Base-by-base conservation (phyloP, 2,797 vertebrate species). In the Anableps anableps region DNA sequence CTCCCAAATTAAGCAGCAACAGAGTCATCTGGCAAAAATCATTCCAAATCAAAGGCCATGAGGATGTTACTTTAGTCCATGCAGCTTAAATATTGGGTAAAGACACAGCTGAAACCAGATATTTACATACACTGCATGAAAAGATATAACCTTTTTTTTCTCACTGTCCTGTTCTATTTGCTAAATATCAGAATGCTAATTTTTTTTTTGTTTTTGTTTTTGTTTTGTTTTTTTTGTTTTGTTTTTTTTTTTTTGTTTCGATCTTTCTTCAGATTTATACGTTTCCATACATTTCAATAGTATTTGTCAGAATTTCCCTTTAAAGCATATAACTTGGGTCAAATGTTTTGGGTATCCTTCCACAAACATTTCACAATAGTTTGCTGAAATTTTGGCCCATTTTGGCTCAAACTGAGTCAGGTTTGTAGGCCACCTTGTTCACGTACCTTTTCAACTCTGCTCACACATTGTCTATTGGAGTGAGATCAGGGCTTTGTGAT, bases 21-120 rank as follows among this genome's bases (percentile, higher is more conserved):
- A 82, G 80, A 74, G 81, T 86, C 83, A 72, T 82, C n/a, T 85
- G 84, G 90, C 70, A 41, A 89, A 45, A 89, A 84, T 84, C 82
- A 81, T 92, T 87, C 92, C 89, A 94, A 93, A 94, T 91, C 93
- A 94, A 91, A 89, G 86, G 88, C 87, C 87, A 86, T 51, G 77
- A 87, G 64, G 82, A 88, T 91, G 87, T 93, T 91, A 83, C 78
- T 77, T 75, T 31, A 80, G 74, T 79, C 80, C 78, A 82, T 88
- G 87, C 84, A 86, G 74, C 70, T 80, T 74, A 74, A 72, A 81
- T 81, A 75, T 84, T 73, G 72, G 47, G 84, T 79, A 13, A 79
- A 60, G 36, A 83, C 83, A 79, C 13, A 10, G 38, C 16, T 26
- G 23, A 43, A 43, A 70, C 23, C 38, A 70, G 41, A 70, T 70